A percentile compares a stretch with the other conserved stretches of the same genome.
Conservation (phyloP, 23 tunicate genomes). For the Styela plicata region DNA sequence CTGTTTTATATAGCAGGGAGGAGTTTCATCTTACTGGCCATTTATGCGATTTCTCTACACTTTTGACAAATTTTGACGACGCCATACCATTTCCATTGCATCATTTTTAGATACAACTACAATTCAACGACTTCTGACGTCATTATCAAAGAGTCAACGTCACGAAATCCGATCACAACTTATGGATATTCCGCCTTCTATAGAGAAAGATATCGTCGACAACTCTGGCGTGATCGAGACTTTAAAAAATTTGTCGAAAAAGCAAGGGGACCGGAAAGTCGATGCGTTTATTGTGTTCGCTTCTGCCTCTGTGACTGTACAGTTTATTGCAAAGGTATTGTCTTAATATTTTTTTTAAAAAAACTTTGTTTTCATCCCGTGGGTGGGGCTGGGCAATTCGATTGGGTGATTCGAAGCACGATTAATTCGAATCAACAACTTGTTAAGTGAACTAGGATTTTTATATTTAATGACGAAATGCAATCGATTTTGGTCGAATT, state of each 20-base stretch:
- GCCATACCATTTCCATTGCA: no score
- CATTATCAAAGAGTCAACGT: not conserved
- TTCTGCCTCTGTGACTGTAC: not conserved
- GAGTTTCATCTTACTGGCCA: not conserved
- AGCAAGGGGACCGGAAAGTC: not conserved
- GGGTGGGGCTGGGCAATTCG: no score
- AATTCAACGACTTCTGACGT: not conserved
- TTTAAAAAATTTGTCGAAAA: not conserved
- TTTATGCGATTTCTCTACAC: not conserved
- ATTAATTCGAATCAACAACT: no score
- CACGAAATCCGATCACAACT: not conserved
- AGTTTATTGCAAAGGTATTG: conserved; percentile 12
- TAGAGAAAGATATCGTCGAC: not conserved
- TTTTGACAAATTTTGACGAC: not conserved
- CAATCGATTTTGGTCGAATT: no score
- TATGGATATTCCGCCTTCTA: not conserved
- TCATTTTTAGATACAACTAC: conserved; percentile 8
- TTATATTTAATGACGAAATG: no score
- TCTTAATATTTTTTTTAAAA: not conserved
- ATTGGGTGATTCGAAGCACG: no score
- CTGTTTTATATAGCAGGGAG: no score
- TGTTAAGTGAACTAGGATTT: no score
- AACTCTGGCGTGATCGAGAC: not conserved
- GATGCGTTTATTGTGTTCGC: conserved; percentile 1
- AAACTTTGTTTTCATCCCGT: not conserved